Percentiles rank a stretch among this genome's conserved stretches.
Conservation (phyloP, 2,888 invertebrate species). For the Ommatoiulus sabulosus region DNA sequence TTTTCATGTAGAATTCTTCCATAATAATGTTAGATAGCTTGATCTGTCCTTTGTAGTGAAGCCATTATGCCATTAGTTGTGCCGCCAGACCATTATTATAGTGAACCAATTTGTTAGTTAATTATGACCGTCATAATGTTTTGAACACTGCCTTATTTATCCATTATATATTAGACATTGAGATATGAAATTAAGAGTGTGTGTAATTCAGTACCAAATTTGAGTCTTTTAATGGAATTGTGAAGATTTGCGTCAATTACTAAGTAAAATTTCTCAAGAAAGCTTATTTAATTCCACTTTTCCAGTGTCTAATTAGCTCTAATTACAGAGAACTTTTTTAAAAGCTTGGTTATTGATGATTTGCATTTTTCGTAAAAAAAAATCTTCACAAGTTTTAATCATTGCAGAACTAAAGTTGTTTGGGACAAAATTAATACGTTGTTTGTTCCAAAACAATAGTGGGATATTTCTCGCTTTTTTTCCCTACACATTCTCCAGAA, state of each 20-base stretch:
- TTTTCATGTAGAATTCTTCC: constrained; percentile 20
- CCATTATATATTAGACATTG: neutral
- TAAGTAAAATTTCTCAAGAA: neutral
- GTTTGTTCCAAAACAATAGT: neutral
- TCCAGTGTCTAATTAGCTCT: neutral
- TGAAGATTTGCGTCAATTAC: neutral
- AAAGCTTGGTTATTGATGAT: neutral
- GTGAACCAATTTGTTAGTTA: constrained; percentile 18
- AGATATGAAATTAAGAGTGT: constrained; percentile 11
- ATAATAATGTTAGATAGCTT: constrained; percentile 7
- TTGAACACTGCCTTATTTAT: constrained; percentile 20
- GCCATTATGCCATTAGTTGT: constrained; percentile 22
- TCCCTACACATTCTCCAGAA: no score
- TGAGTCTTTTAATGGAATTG: neutral
- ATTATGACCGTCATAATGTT: neutral
- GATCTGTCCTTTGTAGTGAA: constrained; percentile 34
- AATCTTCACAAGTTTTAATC: no score
- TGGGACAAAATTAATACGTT: no score
- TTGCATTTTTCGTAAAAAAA: no score
- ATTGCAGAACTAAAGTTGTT: no score
- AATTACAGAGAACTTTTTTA: neutral
- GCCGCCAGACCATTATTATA: neutral
- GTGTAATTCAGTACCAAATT: neutral
- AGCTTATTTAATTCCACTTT: neutral
- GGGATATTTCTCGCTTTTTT: neutral